Percentiles rank a stretch among this genome's conserved stretches.
Evolutionary conservation across 37 sponge, comb jelly and placozoan genomes (phyloP).

Genomic region (Ephydatia muelleri): DNA sequence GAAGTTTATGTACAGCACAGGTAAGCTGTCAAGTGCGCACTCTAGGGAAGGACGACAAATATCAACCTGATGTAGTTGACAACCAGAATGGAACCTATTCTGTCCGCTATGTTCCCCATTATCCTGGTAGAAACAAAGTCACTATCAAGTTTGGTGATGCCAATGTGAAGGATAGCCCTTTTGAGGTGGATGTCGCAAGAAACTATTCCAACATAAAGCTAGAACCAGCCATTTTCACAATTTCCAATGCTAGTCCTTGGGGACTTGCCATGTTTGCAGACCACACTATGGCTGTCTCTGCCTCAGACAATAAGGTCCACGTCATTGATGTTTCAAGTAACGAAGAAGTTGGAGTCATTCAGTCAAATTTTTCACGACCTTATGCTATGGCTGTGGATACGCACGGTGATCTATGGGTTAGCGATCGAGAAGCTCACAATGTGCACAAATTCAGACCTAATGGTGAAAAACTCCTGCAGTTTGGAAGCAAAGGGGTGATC

Average conservation of each 20-base stretch:
- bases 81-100: constrained; percentile 51
- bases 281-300: constrained; percentile 43
- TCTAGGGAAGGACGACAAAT: not conserved
- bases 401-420: constrained; percentile 48
- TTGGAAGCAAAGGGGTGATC: constrained; percentile 36
- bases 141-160: constrained; percentile 17
- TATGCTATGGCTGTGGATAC: constrained; percentile 46
- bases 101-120: constrained; percentile 24
- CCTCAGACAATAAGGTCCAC: constrained; percentile 37
- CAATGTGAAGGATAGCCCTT: constrained; percentile 34
- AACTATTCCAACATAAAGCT: constrained; percentile 32
- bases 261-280: constrained; percentile 46
- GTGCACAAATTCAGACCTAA: constrained; percentile 37
- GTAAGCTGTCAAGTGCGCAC: constrained; percentile 4
- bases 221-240: constrained; percentile 16
- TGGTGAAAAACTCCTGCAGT: constrained; percentile 46
- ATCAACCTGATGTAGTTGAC: constrained; percentile 14
- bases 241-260: constrained; percentile 56
- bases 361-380: constrained; percentile 50
- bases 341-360: constrained; percentile 6
- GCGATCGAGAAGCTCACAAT: constrained; percentile 71
- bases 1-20: constrained; percentile 19
- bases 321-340: constrained; percentile 23
- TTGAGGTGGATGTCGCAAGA: constrained; percentile 26
- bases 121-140: constrained; percentile 21